Base-by-base conservation (phyloP, 1,140 invertebrate species). In the Latrodectus geometricus region DNA sequence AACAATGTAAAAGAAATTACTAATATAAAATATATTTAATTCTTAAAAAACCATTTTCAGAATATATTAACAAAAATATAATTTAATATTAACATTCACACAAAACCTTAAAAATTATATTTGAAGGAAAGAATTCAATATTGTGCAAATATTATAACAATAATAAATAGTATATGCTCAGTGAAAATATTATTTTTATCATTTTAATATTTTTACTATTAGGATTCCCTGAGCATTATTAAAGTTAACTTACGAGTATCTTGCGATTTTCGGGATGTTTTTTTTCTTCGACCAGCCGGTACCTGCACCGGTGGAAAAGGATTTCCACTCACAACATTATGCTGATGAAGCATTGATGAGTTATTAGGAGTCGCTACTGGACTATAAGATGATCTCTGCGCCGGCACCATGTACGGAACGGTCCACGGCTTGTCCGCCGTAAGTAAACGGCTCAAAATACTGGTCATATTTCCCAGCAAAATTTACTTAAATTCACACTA, bases 381-480 rank as follows among this genome's bases (percentile, higher is more conserved):
- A 66, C 54, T 52, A 7, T 54, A 68, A 49, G 35, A 49, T 14
- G 21, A 15, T 17, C 76, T 35, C 15, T 73, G 83, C 20, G 66
- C 61, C 20, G 66, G 21, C 14, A 86, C 50, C 17, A 49, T 21
- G 35, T 87, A 87, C 12, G 76, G 85, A 0, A 54, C 69, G 12
- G 77, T 69, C 76, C 76, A 87, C 17, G 85, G 85, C 50, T 87
- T 87, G 52, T 77, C 61, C 17, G 74, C 66, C 8, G 87, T 88
- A 54, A 88, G 68, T 20, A 88, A 52, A 15, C 87, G 80, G 48
- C 87, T 86, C 48, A 88, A 76, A 69, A 88, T 88, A 70, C 81
- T 85, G 8, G 87, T 85, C 87, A 88, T 88, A 12, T 61, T 65
- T 73, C 5, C 7, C 4, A 2, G 11, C 21, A 0, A 61, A 61